Conservation (phyloP, 2,888 invertebrate species). For the Xylophagus ater region DNA sequence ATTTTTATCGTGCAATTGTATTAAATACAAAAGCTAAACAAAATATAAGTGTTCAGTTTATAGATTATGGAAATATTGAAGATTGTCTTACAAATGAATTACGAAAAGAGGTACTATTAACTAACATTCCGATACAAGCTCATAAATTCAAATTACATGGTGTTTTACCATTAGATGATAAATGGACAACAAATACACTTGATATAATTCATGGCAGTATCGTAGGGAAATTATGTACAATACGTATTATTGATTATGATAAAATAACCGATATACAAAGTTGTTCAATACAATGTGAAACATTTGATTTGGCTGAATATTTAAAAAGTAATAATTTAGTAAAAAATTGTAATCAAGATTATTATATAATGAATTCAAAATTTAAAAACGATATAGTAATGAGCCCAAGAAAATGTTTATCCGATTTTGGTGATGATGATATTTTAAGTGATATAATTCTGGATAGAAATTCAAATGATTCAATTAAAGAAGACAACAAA, state of each 20-base stretch:
- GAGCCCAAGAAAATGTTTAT: too few relatives aligned
- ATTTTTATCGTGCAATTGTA: constrained; percentile 61
- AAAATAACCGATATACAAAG: constrained; percentile 17
- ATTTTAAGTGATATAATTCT: background rate
- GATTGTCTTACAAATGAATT: constrained; percentile 45
- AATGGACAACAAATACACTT: constrained; percentile 45
- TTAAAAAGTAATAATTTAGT: constrained; percentile 22
- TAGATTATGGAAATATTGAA: constrained; percentile 78
- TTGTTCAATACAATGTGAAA: constrained; percentile 26
- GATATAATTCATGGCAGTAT: constrained; percentile 50
- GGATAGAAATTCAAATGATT: background rate
- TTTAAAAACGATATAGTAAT: too few relatives aligned
- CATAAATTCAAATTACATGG: constrained; percentile 48
- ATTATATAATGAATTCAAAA: too few relatives aligned
- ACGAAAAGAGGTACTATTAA: constrained; percentile 49
- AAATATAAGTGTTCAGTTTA: constrained; percentile 50
- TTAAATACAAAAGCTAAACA: constrained; percentile 37
- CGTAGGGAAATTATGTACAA: constrained; percentile 46
- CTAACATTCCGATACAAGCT: constrained; percentile 55
- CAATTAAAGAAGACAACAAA: constrained; percentile 7
- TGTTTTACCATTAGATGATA: constrained; percentile 39
- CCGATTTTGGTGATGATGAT: constrained; percentile 1
- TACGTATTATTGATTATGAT: constrained; percentile 37
- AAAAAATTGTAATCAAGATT: background rate
- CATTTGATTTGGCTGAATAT: constrained; percentile 24